Percentiles rank a stretch among this genome's conserved stretches.
These are phyloP conservation scores for Mamestra configurata DNA, from an alignment of 1,140 invertebrate genomes.

Conservation along the genomic window DNA sequence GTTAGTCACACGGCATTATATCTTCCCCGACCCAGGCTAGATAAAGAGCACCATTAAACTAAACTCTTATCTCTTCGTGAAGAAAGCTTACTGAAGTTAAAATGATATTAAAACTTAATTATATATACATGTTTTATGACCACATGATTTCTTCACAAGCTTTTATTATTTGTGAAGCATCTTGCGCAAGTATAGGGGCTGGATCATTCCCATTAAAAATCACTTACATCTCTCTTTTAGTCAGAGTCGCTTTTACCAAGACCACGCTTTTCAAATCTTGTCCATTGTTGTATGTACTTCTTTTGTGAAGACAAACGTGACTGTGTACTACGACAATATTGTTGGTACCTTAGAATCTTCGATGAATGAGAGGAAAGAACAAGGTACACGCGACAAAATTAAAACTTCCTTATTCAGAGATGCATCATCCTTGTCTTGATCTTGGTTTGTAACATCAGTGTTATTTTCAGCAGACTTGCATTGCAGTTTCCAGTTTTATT, in stretches of 20 bases:
- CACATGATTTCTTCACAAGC: background rate
- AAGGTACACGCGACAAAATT: slow-evolving; percentile 10
- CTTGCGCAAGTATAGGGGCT: slow-evolving; percentile 47
- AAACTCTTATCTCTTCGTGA: background rate
- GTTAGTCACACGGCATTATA: background rate
- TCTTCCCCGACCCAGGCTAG: background rate
- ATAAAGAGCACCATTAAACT: background rate
- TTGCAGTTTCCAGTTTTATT: background rate
- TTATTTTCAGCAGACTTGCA: background rate
- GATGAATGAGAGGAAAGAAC: background rate
- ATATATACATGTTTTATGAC: slow-evolving; percentile 10
- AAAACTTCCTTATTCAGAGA: background rate
- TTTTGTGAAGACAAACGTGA: slow-evolving; percentile 45
- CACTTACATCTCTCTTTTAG: slow-evolving; percentile 55
- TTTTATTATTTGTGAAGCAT: slow-evolving; percentile 10
- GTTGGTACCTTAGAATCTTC: background rate
- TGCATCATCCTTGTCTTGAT: background rate
- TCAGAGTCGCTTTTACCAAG: slow-evolving; percentile 30
- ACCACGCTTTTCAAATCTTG: slow-evolving; percentile 41
- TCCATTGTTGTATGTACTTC: slow-evolving; percentile 46
- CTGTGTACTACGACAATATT: slow-evolving; percentile 11
- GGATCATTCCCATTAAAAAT: slow-evolving; percentile 60
- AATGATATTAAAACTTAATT: slow-evolving; percentile 28
- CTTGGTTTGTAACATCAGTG: background rate
- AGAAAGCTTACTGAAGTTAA: background rate